Conservation (phyloP, 1,140 invertebrate species). For the Caenorhabditis brenneri region DNA sequence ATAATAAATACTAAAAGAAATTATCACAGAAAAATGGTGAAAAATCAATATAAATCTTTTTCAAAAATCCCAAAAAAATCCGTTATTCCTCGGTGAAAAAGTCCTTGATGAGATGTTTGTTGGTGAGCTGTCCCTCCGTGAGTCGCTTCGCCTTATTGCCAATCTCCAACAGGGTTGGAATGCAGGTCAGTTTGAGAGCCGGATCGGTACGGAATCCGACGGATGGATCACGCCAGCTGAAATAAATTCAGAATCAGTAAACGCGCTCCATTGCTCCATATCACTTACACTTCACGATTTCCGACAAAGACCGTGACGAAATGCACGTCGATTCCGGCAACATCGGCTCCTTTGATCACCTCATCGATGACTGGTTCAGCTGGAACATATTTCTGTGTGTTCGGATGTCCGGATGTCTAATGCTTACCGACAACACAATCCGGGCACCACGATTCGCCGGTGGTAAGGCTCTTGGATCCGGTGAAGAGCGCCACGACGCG, state of each 20-base stretch:
- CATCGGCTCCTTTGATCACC: conserved; percentile 66
- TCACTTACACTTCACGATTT: conserved; percentile 70
- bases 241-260: conserved; percentile 56
- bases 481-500: conserved; percentile 71
- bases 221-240: conserved; percentile 65
- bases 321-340: conserved; percentile 22
- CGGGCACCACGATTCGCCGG: conserved; percentile 72
- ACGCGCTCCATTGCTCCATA: not conserved
- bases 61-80: not conserved
- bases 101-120: conserved; percentile 24
- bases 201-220: conserved; percentile 71
- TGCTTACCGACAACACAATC: conserved; percentile 71
- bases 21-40: not conserved
- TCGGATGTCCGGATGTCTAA: not conserved
- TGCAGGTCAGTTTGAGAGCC: conserved; percentile 67
- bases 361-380: conserved; percentile 71
- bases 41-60: too few species aligned
- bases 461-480: conserved; percentile 64
- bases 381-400: not conserved
- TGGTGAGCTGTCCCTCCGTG: conserved; percentile 10
- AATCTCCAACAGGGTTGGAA: conserved; percentile 71
- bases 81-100: not conserved
- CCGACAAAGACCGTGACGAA: conserved; percentile 48
- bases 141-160: conserved; percentile 63
- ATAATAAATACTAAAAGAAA: not conserved